A percentile compares a stretch with the other conserved stretches of the same genome.
Evolutionary conservation across 2,113 vertebrate species (phyloP).

Genomic region (Scophthalmus maximus): DNA sequence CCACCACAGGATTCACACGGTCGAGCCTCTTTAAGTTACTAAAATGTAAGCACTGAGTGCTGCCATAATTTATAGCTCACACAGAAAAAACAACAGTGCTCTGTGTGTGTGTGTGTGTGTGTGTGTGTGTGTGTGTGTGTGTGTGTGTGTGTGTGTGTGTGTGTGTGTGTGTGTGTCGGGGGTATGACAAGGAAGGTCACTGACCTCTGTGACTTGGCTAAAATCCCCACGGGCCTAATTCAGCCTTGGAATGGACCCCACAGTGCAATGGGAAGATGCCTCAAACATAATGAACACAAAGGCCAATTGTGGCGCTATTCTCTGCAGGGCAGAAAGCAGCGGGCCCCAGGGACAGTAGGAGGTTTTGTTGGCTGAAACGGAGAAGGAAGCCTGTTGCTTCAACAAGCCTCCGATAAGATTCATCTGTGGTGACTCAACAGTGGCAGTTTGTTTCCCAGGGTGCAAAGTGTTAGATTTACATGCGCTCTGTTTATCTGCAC

Average conservation of each 20-base stretch:
- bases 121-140: slow-evolving; percentile 16
- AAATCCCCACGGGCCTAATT: slow-evolving; percentile 85
- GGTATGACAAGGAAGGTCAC: slow-evolving; percentile 71
- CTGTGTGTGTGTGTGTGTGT: slow-evolving; percentile 45
- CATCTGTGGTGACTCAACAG: slow-evolving; percentile 60
- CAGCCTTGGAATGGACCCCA: slow-evolving; percentile 82
- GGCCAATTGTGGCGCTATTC: slow-evolving; percentile 82
- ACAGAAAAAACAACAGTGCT: slow-evolving; percentile 56
- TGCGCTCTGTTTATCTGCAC: slow-evolving; percentile 64
- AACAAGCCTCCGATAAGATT: slow-evolving; percentile 78
- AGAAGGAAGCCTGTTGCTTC: slow-evolving; percentile 80
- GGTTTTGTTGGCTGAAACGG: slow-evolving; percentile 71
- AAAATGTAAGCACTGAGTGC: slow-evolving; percentile 65
- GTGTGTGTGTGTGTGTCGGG: slow-evolving; percentile 46
- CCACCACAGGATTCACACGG: slow-evolving; percentile 72
- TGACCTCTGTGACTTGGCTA: slow-evolving; percentile 82
- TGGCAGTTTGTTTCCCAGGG: slow-evolving; percentile 52
- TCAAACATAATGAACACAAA: slow-evolving; percentile 84
- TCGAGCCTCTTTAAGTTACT: slow-evolving; percentile 50
- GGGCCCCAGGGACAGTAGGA: slow-evolving; percentile 80
- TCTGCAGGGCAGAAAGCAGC: slow-evolving; percentile 75
- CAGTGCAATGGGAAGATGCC: slow-evolving; percentile 85
- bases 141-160: slow-evolving; percentile 44
- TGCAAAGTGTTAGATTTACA: slow-evolving; percentile 67
- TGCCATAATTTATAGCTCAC: slow-evolving; percentile 79